A percentile compares a stretch with the other conserved stretches of the same genome.
phyloP scores from a whole-genome alignment of 2,888 invertebrate genomes.

The Bhutanitis thaidina region DNA sequence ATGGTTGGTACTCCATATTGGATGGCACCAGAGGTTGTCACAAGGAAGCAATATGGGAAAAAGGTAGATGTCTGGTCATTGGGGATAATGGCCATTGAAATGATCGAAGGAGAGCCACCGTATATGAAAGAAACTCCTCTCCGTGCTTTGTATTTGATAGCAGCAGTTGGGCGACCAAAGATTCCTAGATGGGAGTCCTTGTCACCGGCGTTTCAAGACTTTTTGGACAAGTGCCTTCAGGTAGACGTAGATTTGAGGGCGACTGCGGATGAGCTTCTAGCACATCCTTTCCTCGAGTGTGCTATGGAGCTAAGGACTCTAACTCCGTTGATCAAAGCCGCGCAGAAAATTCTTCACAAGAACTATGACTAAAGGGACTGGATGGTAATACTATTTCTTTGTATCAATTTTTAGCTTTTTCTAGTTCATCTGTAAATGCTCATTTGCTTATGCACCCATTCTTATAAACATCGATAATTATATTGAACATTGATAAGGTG shows the following conservation, averaged over 20 bases:
- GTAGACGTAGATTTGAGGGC: constrained; percentile 90
- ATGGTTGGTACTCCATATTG: constrained; percentile 99
- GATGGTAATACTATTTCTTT: constrained; percentile 38
- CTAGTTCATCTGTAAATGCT: constrained; percentile 21
- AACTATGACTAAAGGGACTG: constrained; percentile 52
- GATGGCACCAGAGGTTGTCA: constrained; percentile 98
- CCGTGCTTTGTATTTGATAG: constrained; percentile 95
- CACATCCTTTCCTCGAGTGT: constrained; percentile 88
- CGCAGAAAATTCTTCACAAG: constrained; percentile 90
- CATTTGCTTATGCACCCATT: not conserved
- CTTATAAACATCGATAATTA: not conserved
- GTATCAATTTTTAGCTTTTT: constrained; percentile 40
- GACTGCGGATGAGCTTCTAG: constrained; percentile 87
- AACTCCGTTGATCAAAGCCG: constrained; percentile 94
- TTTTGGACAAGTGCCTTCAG: constrained; percentile 93
- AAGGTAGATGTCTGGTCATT: constrained; percentile 97
- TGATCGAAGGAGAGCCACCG: constrained; percentile 97
- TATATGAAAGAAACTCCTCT: constrained; percentile 97
- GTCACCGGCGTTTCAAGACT: constrained; percentile 88
- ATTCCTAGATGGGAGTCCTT: constrained; percentile 91
- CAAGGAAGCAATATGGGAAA: constrained; percentile 95
- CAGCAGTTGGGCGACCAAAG: constrained; percentile 95
- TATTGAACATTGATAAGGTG: constrained; percentile 8
- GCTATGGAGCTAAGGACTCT: constrained; percentile 90
- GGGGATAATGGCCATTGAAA: constrained; percentile 98